Percentiles rank a stretch among this genome's conserved stretches.
Evolutionary conservation across 2,888 invertebrate species (phyloP).

Genomic region (Tanaodytes sp.): DNA sequence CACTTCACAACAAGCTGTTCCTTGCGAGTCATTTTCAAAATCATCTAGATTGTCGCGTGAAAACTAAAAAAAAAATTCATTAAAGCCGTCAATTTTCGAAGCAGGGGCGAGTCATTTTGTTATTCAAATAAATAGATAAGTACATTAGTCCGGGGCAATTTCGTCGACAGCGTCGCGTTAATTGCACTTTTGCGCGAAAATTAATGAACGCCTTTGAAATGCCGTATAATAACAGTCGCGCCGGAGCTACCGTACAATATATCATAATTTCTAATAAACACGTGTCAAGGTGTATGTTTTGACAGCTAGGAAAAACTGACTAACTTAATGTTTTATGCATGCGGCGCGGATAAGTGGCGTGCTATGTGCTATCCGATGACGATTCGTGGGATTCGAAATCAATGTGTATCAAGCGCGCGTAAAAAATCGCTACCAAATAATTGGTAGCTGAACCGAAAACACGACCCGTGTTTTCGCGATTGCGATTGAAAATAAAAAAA

Average conservation of each 20-base stretch:
- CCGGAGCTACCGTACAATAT: constrained; percentile 15
- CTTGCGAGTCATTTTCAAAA: constrained; percentile 10
- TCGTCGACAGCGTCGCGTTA: too few species aligned
- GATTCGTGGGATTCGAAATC: constrained; percentile 38
- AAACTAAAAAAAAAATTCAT: too few species aligned
- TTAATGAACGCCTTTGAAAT: constrained; percentile 30
- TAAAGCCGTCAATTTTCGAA: too few species aligned
- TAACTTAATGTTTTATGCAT: neutral
- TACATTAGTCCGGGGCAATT: too few species aligned
- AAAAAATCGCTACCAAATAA: too few species aligned
- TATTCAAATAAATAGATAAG: too few species aligned
- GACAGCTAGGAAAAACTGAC: constrained; percentile 37
- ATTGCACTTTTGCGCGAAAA: constrained; percentile 30
- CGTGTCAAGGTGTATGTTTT: constrained; percentile 45
- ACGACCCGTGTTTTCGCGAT: too few species aligned
- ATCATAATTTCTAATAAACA: constrained; percentile 40
- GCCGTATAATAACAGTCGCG: constrained; percentile 33
- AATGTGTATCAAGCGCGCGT: constrained; percentile 35
- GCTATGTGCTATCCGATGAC: constrained; percentile 6
- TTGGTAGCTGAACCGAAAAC: too few species aligned
- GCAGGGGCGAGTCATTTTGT: too few species aligned
- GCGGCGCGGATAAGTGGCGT: too few species aligned
- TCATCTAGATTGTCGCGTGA: too few species aligned
- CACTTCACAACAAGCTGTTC: constrained; percentile 8
- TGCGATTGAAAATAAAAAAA: too few species aligned